Conservation (phyloP, 2,888 invertebrate species). For the Trissonchulus sp. region DNA sequence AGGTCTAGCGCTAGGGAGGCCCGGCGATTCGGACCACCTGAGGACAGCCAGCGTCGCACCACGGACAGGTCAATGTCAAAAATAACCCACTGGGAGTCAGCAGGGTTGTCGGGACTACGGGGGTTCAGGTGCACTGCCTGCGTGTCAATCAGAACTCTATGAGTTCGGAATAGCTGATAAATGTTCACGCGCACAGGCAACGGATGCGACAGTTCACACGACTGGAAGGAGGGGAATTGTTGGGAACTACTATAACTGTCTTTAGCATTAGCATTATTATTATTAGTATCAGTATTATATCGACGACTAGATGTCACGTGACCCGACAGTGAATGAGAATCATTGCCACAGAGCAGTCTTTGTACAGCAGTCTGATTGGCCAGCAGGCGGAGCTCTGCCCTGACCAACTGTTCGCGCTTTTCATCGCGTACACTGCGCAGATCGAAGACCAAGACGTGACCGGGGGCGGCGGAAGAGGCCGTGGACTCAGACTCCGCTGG, state of each 20-base stretch:
- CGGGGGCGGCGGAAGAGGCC: too few relatives aligned
- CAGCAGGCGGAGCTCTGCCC: constrained; percentile 7
- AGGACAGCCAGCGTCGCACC: neutral
- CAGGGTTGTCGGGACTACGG: neutral
- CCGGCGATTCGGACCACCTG: neutral
- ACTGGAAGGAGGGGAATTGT: neutral
- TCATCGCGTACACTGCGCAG: neutral
- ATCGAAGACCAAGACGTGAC: constrained; percentile 15
- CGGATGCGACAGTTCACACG: neutral
- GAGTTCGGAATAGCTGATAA: neutral
- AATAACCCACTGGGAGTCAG: neutral
- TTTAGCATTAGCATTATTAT: too few relatives aligned
- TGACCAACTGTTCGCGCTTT: constrained; percentile 6
- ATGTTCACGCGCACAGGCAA: constrained; percentile 16
- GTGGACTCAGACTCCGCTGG: too few relatives aligned
- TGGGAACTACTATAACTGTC: neutral
- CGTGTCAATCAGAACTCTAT: constrained; percentile 21
- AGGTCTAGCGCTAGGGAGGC: neutral
- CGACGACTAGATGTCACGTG: too few relatives aligned
- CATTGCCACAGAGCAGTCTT: neutral
- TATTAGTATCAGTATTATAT: constrained; percentile 11
- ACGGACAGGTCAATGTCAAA: neutral
- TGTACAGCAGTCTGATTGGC: neutral
- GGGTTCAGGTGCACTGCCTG: neutral
- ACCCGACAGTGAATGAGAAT: neutral